These are phyloP conservation scores for Parazoanthus darwini DNA, from an alignment of 92 coral and sea anemone species.

Conservation along the genomic window DNA sequence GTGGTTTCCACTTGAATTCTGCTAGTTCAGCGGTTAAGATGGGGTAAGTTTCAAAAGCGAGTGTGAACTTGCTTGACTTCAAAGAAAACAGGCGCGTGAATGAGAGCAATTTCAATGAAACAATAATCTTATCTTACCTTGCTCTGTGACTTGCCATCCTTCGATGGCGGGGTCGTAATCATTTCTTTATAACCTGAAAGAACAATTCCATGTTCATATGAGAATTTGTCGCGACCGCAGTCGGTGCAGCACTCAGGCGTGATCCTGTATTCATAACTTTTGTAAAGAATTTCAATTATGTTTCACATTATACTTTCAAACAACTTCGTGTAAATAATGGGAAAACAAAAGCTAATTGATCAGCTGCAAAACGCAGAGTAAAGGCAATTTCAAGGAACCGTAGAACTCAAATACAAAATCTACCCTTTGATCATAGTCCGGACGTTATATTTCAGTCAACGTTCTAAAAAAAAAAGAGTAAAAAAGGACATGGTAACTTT, in stretches of 20 bases:
- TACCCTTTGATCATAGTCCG: neutral
- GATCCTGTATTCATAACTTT: conserved; percentile 30
- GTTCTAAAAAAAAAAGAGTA: neutral
- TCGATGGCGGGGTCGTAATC: conserved; percentile 42
- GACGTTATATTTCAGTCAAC: neutral
- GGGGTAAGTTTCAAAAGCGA: neutral
- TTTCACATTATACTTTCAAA: conserved; percentile 33
- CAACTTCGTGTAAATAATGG: conserved; percentile 29
- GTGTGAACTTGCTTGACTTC: neutral
- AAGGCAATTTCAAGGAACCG: conserved; percentile 21
- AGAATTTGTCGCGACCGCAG: conserved; percentile 36
- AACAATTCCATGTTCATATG: conserved; percentile 32
- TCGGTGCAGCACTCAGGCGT: conserved; percentile 41
- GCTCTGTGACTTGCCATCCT: conserved; percentile 14
- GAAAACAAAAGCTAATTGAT: conserved; percentile 38
- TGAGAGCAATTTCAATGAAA: neutral
- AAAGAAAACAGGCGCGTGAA: neutral
- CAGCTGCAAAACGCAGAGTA: neutral
- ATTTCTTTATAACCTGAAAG: conserved; percentile 40
- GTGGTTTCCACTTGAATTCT: conserved; percentile 29
- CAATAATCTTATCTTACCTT: conserved; percentile 25
- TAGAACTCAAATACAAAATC: neutral
- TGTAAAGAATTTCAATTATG: conserved; percentile 37
- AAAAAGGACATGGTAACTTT: neutral
- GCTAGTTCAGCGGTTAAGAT: conserved; percentile 20